Evolutionary conservation across 2,113 vertebrate species (phyloP).

Genomic region (Rhynchomys soricoides): DNA sequence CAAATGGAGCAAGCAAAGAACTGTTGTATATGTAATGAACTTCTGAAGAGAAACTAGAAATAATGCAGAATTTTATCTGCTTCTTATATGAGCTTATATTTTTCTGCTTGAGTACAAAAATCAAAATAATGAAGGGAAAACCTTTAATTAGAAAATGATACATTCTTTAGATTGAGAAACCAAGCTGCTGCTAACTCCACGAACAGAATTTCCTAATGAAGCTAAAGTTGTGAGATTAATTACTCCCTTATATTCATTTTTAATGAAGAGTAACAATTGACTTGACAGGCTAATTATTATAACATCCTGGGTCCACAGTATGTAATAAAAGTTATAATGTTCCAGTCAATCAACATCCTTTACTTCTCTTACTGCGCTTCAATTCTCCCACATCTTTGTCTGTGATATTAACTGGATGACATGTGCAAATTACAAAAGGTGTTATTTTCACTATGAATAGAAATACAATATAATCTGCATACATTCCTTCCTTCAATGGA

Average conservation of each 20-base stretch:
- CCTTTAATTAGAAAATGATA: slow-evolving; percentile 79
- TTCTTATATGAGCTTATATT: slow-evolving; percentile 56
- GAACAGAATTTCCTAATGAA: slow-evolving; percentile 73
- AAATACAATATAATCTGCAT: slow-evolving; percentile 57
- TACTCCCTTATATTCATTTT: slow-evolving; percentile 79
- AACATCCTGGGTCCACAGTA: slow-evolving; percentile 70
- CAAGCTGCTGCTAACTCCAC: slow-evolving; percentile 67
- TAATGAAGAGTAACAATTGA: slow-evolving; percentile 84
- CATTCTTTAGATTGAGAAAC: slow-evolving; percentile 64
- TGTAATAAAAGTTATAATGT: slow-evolving; percentile 79
- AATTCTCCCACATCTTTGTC: slow-evolving; percentile 66
- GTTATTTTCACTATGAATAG: slow-evolving; percentile 70
- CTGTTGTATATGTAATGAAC: slow-evolving; percentile 26
- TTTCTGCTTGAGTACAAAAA: slow-evolving; percentile 57
- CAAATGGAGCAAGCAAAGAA: not conserved
- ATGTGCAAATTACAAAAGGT: slow-evolving; percentile 73
- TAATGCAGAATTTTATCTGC: slow-evolving; percentile 54
- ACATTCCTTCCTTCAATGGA: slow-evolving; percentile 40
- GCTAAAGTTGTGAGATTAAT: slow-evolving; percentile 81
- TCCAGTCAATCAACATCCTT: slow-evolving; percentile 80
- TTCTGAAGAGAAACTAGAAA: slow-evolving; percentile 62
- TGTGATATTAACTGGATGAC: slow-evolving; percentile 71
- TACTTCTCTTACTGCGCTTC: slow-evolving; percentile 59
- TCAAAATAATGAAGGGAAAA: slow-evolving; percentile 77
- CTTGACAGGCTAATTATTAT: slow-evolving; percentile 83